Percentiles rank a stretch among this genome's conserved stretches.
Evolutionary conservation across 2,888 invertebrate species (phyloP).

Genomic region (Eurytoma adleriae): DNA sequence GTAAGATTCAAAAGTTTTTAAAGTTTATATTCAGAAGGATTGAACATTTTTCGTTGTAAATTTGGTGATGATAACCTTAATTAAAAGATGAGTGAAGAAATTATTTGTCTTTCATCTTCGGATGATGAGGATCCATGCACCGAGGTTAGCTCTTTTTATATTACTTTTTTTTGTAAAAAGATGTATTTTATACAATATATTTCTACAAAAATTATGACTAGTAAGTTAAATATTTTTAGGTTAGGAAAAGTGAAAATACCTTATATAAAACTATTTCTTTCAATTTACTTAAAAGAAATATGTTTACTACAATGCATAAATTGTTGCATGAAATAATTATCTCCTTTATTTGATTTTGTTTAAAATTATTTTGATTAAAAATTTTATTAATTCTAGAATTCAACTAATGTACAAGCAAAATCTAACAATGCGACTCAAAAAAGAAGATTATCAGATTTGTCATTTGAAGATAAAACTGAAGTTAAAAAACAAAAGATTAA

Average conservation of each 20-base stretch:
- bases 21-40: too few relatives aligned
- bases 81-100: constrained; percentile 22
- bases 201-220: background rate
- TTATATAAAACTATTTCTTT: background rate
- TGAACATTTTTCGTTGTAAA: too few relatives aligned
- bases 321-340: too few relatives aligned
- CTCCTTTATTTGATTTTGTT: background rate
- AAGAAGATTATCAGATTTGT: constrained; percentile 17
- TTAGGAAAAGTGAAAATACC: background rate
- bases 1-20: too few relatives aligned
- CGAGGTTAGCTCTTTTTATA: constrained; percentile 22
- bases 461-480: background rate
- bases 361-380: background rate
- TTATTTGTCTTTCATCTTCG: constrained; percentile 37
- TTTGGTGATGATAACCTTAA: background rate
- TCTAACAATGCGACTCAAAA: background rate
- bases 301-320: too few relatives aligned
- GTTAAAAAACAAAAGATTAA: background rate
- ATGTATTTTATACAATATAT: background rate
- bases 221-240: background rate
- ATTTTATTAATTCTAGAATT: constrained; percentile 1
- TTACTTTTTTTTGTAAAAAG: background rate
- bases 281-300: background rate
- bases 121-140: constrained; percentile 3
- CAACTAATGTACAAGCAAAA: background rate